A percentile compares a stretch with the other conserved stretches of the same genome.
Evolutionary conservation across 2,797 vertebrate genomes (phyloP).

Genomic region (Salmo trutta): DNA sequence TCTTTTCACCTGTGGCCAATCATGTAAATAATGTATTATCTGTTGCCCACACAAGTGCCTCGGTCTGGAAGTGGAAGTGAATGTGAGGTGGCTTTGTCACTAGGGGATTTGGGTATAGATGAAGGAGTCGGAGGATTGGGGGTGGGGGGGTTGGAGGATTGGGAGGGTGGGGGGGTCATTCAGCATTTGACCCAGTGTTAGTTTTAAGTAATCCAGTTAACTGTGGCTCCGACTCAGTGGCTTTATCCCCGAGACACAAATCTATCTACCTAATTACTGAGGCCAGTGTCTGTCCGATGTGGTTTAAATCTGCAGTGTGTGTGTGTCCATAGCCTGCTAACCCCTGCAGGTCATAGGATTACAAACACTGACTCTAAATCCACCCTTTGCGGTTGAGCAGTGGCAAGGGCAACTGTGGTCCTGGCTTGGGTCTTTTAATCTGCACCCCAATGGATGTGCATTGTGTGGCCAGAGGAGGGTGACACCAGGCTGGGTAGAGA

Average conservation of each 20-base stretch:
- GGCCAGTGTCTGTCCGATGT: constrained; percentile 47
- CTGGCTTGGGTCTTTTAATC: neutral
- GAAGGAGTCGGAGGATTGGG: neutral
- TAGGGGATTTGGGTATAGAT: neutral
- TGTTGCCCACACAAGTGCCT: neutral
- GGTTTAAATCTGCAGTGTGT: constrained; percentile 58
- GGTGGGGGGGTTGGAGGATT: neutral
- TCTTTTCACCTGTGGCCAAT: constrained; percentile 20
- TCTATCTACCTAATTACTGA: constrained; percentile 66
- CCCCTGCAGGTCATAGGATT: constrained; percentile 44
- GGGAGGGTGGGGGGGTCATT: constrained; percentile 21
- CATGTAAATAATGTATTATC: constrained; percentile 14
- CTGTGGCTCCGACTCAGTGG: constrained; percentile 52
- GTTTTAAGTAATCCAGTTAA: constrained; percentile 78
- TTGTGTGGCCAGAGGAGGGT: constrained; percentile 14
- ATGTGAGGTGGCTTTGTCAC: neutral
- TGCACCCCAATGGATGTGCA: neutral
- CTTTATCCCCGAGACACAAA: constrained; percentile 56
- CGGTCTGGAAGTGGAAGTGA: constrained; percentile 17
- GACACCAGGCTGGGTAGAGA: constrained; percentile 2
- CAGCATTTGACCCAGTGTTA: constrained; percentile 66
- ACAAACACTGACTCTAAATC: constrained; percentile 29
- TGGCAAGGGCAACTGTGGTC: neutral
- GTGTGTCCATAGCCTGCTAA: constrained; percentile 25
- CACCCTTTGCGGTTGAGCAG: neutral